phyloP scores from a whole-genome alignment of 2,113 vertebrate genomes.

The Chauna torquata region DNA sequence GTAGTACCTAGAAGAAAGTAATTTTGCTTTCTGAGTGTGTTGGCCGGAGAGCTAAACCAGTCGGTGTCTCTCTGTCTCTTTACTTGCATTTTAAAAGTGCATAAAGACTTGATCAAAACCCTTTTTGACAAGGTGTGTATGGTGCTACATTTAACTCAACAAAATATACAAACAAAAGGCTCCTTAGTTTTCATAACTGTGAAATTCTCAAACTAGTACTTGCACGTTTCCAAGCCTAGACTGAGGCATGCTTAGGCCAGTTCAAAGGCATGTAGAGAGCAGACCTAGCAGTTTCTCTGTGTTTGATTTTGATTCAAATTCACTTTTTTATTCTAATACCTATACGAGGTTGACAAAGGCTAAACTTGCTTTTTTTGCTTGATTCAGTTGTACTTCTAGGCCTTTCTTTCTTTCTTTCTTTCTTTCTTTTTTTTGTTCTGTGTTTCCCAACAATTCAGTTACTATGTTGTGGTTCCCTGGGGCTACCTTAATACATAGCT shows the following conservation, averaged over 20 bases:
- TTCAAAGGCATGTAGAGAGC: slow-evolving; percentile 44
- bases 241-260: slow-evolving; percentile 51
- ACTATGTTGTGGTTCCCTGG: background rate
- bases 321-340: background rate
- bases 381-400: too few species aligned
- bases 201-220: slow-evolving; percentile 48
- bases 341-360: background rate
- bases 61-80: background rate
- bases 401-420: background rate
- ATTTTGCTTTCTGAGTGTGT: background rate
- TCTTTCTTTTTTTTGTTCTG: background rate
- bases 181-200: slow-evolving; percentile 31
- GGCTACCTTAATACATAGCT: background rate
- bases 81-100: background rate
- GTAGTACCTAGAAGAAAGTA: background rate
- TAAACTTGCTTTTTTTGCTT: background rate
- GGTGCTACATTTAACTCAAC: background rate
- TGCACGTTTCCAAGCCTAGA: background rate
- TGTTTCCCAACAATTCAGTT: background rate
- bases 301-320: slow-evolving; percentile 53
- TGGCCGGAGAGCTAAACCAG: background rate
- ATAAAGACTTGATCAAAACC: background rate
- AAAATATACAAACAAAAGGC: slow-evolving; percentile 18
- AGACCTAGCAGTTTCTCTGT: slow-evolving; percentile 32
- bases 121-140: background rate